Conservation (phyloP, 2,888 invertebrate genomes). For the Biston stratarius region DNA sequence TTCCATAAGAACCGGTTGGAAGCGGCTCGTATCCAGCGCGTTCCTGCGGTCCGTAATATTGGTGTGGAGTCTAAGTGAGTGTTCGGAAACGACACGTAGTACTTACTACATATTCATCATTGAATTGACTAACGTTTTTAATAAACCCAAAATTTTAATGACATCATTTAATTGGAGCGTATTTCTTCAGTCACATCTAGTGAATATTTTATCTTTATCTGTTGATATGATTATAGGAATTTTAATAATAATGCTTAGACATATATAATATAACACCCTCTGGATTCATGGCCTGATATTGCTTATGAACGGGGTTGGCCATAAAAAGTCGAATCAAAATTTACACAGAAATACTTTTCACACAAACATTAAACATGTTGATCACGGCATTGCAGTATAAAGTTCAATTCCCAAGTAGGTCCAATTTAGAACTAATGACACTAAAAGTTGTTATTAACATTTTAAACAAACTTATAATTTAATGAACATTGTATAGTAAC, state of each 20-base stretch:
- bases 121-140: too few relatives aligned
- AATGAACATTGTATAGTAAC: too few relatives aligned
- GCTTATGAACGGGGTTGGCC: slow-evolving; percentile 42
- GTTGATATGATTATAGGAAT: neutral
- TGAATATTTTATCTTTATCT: too few relatives aligned
- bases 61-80: too few relatives aligned
- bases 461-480: neutral
- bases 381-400: neutral
- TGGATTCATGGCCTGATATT: slow-evolving; percentile 7
- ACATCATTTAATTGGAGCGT: too few relatives aligned
- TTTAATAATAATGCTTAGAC: neutral
- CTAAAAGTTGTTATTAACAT: slow-evolving; percentile 8
- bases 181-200: too few relatives aligned
- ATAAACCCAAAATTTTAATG: too few relatives aligned
- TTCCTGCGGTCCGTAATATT: too few relatives aligned
- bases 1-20: too few relatives aligned
- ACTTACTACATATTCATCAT: too few relatives aligned
- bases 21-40: too few relatives aligned
- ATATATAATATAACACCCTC: neutral
- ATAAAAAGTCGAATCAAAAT: slow-evolving; percentile 55
- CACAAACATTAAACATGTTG: slow-evolving; percentile 11
- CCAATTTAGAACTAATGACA: slow-evolving; percentile 4
- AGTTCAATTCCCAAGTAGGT: slow-evolving; percentile 7
- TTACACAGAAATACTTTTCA: slow-evolving; percentile 45
- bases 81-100: too few relatives aligned